Base-by-base conservation (phyloP, 92 coral and sea anemone species). In the Muricea muricata region DNA sequence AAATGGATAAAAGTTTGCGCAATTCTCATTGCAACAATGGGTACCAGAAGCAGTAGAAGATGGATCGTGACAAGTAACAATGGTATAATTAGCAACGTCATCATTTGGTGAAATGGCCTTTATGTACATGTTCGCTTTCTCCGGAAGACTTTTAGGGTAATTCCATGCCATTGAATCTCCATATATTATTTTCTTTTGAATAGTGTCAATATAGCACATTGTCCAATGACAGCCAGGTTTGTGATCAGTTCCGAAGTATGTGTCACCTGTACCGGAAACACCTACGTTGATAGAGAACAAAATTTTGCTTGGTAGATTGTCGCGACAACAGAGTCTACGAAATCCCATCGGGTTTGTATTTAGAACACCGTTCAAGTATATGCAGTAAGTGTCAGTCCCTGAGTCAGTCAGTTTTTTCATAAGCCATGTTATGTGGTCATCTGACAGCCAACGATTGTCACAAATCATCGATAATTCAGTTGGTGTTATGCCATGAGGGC, bases 131-230 rank as follows among this genome's bases (percentile, higher is more conserved):
- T 46, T 73, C 11, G 50, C 39, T 17, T 80, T 47, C 14, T 35
- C 39, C 35, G 7, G 73, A 17, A 80, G 25, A 58, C 71, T 34
- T n/a, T 24, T 34, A 0, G 85, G 85, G 23, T 29, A 54, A 20
- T 74, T 57, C 85, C 85, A 80, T 26, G 57, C 85, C 39, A 80
- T 63, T n/a, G n/a, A n/a, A n/a, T n/a, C n/a, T n/a, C n/a, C n/a
- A n/a, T n/a, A n/a, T n/a, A n/a, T n/a, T n/a, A n/a, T n/a, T n/a
- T n/a, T n/a, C n/a, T n/a, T n/a, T n/a, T n/a, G n/a, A n/a, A n/a
- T n/a, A n/a, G n/a, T n/a, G n/a, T n/a, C n/a, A n/a, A n/a, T n/a
- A n/a, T n/a, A n/a, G n/a, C n/a, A n/a, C n/a, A n/a, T n/a, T n/a
- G n/a, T n/a, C n/a, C n/a, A n/a, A n/a, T n/a, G n/a, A n/a, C n/a